These are phyloP conservation scores for Ariolimax columbianus DNA, from an alignment of 2,888 invertebrate genomes.

Conservation along the genomic window DNA sequence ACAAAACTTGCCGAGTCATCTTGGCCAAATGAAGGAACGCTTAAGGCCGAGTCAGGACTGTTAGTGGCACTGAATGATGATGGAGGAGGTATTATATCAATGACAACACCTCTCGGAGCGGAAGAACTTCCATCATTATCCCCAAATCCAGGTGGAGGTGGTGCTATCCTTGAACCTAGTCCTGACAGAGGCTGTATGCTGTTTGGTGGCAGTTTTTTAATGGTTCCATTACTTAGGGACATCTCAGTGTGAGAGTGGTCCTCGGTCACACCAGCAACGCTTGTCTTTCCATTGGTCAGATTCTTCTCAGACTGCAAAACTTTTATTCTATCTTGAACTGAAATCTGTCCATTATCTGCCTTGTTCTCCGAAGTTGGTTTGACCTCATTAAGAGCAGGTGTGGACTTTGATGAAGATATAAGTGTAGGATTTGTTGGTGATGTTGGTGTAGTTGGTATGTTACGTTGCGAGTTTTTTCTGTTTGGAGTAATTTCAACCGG, in stretches of 20 bases:
- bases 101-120: constrained; percentile 56
- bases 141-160: constrained; percentile 66
- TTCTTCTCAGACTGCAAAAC: constrained; percentile 56
- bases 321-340: constrained; percentile 61
- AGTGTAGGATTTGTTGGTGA: constrained; percentile 54
- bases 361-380: constrained; percentile 42
- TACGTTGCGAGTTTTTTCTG: constrained; percentile 19
- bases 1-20: constrained; percentile 73
- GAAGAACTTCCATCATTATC: constrained; percentile 54
- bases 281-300: constrained; percentile 16
- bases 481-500: constrained; percentile 48
- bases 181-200: constrained; percentile 9
- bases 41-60: constrained; percentile 50
- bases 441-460: constrained; percentile 50
- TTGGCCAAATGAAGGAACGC: constrained; percentile 60
- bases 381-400: constrained; percentile 46
- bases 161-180: constrained; percentile 36
- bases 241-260: constrained; percentile 64
- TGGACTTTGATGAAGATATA: constrained; percentile 46
- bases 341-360: constrained; percentile 48
- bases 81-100: constrained; percentile 73
- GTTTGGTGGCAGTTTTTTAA: constrained; percentile 48
- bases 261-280: constrained; percentile 61
- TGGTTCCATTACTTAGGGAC: constrained; percentile 53
- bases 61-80: constrained; percentile 58